A percentile compares a stretch with the other conserved stretches of the same genome.
Conservation (phyloP, 1,140 invertebrate genomes). For the Drosophila kepulauana region DNA sequence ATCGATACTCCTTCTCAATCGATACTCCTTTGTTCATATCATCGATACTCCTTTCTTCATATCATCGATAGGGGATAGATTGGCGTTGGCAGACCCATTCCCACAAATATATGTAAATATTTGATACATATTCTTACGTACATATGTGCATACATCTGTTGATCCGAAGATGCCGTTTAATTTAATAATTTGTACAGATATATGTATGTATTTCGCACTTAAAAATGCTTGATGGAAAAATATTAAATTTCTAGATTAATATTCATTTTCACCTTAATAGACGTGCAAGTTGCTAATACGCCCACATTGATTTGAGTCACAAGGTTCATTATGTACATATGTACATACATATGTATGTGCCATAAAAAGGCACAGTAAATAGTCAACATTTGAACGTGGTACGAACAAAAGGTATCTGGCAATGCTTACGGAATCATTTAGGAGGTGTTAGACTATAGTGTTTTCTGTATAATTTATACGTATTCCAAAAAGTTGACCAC, state of each 20-base stretch:
- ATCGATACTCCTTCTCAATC: no score
- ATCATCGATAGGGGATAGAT: no score
- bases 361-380: constrained; percentile 23
- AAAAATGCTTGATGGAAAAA: constrained; percentile 1
- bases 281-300: constrained; percentile 54
- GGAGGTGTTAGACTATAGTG: constrained; percentile 79
- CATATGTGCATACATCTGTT: no score
- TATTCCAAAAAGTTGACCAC: constrained; percentile 53
- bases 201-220: no score
- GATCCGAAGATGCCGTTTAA: no score
- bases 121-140: no score
- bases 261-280: constrained; percentile 12
- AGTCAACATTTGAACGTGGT: constrained; percentile 14
- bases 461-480: constrained; percentile 69
- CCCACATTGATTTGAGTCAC: constrained; percentile 35
- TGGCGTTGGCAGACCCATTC: no score
- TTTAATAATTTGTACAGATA: no score
- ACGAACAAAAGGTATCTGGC: constrained; percentile 17
- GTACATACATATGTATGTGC: constrained; percentile 2
- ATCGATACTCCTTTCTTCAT: no score
- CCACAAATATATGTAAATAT: no score
- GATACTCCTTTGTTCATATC: no score
- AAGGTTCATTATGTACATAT: not conserved
- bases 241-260: not conserved
- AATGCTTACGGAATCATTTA: constrained; percentile 63